Evolutionary conservation across 2,888 invertebrate genomes (phyloP).

Genomic region (Gisinianus flammeolus): DNA sequence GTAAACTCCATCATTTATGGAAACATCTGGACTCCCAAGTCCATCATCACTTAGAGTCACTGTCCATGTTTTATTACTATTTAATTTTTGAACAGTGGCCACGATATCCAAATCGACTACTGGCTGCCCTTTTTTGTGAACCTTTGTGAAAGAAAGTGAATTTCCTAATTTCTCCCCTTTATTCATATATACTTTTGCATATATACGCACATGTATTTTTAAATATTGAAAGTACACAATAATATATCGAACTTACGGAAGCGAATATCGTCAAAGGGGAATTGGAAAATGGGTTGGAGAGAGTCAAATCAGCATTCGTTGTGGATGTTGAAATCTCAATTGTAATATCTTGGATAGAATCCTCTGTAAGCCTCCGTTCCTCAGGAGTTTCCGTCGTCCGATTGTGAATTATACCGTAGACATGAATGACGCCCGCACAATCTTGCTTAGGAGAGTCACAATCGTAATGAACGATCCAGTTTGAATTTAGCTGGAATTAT

Average conservation of each 20-base stretch:
- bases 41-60: slow-evolving; percentile 45
- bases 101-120: slow-evolving; percentile 5
- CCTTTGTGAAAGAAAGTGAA: too few relatives aligned
- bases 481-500: slow-evolving; percentile 19
- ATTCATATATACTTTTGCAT: too few relatives aligned
- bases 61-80: background rate
- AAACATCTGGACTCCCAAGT: slow-evolving; percentile 43
- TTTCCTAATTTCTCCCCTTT: too few relatives aligned
- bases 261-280: slow-evolving; percentile 27
- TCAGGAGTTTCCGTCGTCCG: background rate
- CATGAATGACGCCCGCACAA: slow-evolving; percentile 5
- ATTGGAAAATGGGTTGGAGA: background rate
- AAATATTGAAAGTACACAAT: background rate
- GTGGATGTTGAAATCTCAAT: background rate
- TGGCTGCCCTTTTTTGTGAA: slow-evolving; percentile 30
- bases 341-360: background rate
- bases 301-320: background rate
- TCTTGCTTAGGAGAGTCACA: background rate
- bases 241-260: slow-evolving; percentile 31
- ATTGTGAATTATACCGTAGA: background rate
- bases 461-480: slow-evolving; percentile 28
- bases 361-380: background rate
- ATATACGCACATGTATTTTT: too few relatives aligned
- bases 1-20: slow-evolving; percentile 48
- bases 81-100: slow-evolving; percentile 2